A percentile compares a stretch with the other conserved stretches of the same genome.
Conservation (phyloP, 2,797 vertebrate species). For the Amblyraja radiata region DNA sequence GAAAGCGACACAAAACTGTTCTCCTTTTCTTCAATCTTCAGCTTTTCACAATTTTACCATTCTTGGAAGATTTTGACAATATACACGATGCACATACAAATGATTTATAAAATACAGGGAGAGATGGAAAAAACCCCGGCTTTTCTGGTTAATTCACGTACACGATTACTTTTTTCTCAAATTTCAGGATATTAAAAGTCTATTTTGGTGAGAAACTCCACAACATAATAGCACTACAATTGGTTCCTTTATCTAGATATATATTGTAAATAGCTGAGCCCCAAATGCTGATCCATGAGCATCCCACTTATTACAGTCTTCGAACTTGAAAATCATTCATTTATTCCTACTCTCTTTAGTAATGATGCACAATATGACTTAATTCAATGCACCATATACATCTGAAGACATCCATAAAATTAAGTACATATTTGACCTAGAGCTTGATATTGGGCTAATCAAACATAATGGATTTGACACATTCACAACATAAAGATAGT, state of each 20-base stretch:
- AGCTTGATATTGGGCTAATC: neutral
- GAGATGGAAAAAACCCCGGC: neutral
- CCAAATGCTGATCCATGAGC: no score
- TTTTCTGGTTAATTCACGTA: neutral
- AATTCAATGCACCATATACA: neutral
- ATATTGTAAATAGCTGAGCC: no score
- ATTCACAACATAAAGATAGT: no score
- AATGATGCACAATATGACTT: neutral
- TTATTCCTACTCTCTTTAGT: neutral
- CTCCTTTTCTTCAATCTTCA: neutral
- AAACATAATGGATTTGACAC: neutral
- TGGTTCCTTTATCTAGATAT: no score
- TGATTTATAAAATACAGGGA: neutral
- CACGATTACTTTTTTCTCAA: neutral
- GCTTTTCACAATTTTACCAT: neutral
- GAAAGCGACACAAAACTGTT: neutral
- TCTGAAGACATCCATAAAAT: neutral
- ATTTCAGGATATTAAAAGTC: neutral
- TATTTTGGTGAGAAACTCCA: neutral
- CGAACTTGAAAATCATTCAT: no score
- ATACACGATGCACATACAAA: neutral
- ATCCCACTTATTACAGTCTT: no score
- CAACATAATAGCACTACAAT: no score
- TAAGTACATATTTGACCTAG: neutral
- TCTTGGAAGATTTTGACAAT: neutral